Percentiles rank a stretch among this genome's conserved stretches.
Evolutionary conservation across 2,797 vertebrate genomes (phyloP).

Genomic region (Carcharodon carcharias): DNA sequence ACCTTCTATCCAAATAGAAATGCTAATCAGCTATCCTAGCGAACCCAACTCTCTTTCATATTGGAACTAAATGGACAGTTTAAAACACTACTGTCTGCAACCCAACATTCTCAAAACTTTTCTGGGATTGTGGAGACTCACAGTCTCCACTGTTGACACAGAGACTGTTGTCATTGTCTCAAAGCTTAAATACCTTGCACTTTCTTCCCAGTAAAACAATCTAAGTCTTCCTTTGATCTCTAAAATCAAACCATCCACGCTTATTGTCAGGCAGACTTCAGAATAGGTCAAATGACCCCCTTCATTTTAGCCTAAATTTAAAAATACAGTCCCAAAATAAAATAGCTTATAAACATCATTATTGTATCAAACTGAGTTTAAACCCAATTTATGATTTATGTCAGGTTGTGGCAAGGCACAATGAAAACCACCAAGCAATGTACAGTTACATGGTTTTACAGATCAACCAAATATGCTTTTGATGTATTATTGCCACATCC

Average conservation of each 20-base stretch:
- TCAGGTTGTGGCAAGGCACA: background rate
- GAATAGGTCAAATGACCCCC: background rate
- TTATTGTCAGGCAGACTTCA: background rate
- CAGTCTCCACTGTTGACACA: background rate
- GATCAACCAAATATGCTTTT: conserved; percentile 1
- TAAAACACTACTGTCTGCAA: too few relatives aligned
- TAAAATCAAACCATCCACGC: background rate
- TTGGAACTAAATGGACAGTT: too few relatives aligned
- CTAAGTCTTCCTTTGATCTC: background rate
- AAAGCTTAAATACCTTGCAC: background rate
- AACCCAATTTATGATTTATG: background rate
- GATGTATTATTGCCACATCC: conserved; percentile 18
- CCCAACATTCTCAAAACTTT: background rate
- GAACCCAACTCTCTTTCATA: too few relatives aligned
- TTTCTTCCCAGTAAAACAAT: background rate
- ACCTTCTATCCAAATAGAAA: too few relatives aligned
- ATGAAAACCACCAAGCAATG: background rate
- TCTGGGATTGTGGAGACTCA: background rate
- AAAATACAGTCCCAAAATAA: background rate
- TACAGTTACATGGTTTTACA: background rate
- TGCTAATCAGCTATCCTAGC: too few relatives aligned
- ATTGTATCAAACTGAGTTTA: background rate
- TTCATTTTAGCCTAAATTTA: background rate
- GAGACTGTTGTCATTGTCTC: background rate
- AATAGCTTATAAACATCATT: background rate